Percentiles rank a stretch among this genome's conserved stretches.
These are phyloP conservation scores for Trinorchestia longiramus DNA, from an alignment of 1,140 invertebrate species.

Conservation along the genomic window DNA sequence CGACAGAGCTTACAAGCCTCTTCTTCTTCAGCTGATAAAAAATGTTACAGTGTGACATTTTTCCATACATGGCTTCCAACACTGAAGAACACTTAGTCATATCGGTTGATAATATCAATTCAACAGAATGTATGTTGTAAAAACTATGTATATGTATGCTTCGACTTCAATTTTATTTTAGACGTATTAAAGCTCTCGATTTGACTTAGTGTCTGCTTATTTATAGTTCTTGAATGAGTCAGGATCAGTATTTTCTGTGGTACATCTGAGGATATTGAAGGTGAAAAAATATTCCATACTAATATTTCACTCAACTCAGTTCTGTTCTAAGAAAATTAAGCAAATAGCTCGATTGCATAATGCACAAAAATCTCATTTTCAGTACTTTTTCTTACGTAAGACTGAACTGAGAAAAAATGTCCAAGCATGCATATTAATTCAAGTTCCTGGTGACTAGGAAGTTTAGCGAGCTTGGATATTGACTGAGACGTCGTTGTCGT, in stretches of 20 bases:
- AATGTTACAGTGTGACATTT: too few species aligned
- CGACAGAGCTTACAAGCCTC: too few species aligned
- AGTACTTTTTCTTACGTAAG: not conserved
- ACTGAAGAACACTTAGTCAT: too few species aligned
- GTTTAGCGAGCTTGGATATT: not conserved
- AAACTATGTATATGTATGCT: not conserved
- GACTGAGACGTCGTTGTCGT: not conserved
- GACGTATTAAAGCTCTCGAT: not conserved
- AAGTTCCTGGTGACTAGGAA: not conserved
- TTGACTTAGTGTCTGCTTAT: not conserved
- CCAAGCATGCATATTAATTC: not conserved
- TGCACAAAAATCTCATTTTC: not conserved
- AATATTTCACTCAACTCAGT: not conserved
- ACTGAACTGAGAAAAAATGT: not conserved
- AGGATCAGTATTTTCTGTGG: not conserved
- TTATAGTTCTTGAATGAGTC: not conserved
- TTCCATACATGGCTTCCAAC: too few species aligned
- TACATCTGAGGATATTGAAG: not conserved
- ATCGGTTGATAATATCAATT: too few species aligned
- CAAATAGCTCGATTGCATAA: not conserved
- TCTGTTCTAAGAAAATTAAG: not conserved
- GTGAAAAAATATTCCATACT: not conserved
- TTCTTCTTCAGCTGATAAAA: too few species aligned
- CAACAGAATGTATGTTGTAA: too few species aligned
- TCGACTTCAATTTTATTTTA: not conserved